A percentile compares a stretch with the other conserved stretches of the same genome.
These are phyloP conservation scores for Carollia perspicillata DNA, from an alignment of 2,113 vertebrate genomes.

Conservation along the genomic window DNA sequence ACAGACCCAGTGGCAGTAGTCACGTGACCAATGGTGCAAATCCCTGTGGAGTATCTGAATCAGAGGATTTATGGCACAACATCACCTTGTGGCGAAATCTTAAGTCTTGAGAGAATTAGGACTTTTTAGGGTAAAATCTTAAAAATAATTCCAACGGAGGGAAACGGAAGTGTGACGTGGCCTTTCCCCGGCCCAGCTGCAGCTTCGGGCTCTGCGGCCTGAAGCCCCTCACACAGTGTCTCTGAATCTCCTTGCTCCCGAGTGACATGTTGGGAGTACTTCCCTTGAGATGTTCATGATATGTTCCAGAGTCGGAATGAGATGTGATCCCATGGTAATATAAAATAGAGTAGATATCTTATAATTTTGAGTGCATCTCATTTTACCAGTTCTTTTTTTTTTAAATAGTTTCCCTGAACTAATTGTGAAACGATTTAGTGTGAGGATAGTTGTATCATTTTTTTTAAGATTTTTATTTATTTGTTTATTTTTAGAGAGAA, in stretches of 20 bases:
- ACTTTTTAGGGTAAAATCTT: not conserved
- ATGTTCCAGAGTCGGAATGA: not conserved
- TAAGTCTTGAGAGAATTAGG: not conserved
- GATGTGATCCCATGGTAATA: not conserved
- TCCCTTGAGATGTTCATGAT: not conserved
- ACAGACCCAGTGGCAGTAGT: not conserved
- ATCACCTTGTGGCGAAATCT: not conserved
- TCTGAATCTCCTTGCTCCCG: not conserved
- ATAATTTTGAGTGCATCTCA: not conserved
- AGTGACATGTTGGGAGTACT: not conserved
- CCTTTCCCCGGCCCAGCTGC: not conserved
- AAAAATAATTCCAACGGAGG: not conserved
- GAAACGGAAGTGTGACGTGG: not conserved
- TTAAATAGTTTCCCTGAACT: not conserved
- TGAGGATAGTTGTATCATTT: not conserved
- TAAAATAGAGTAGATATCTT: not conserved
- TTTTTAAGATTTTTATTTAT: too few species aligned
- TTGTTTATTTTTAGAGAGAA: too few species aligned
- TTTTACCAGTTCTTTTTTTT: not conserved
- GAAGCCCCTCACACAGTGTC: not conserved
- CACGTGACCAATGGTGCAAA: not conserved
- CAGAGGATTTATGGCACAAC: not conserved
- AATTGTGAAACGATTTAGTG: not conserved
- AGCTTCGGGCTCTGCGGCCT: not conserved
- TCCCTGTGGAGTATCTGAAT: not conserved